phyloP scores from a whole-genome alignment of 2,888 invertebrate genomes.

The Sminthurides aquaticus region DNA sequence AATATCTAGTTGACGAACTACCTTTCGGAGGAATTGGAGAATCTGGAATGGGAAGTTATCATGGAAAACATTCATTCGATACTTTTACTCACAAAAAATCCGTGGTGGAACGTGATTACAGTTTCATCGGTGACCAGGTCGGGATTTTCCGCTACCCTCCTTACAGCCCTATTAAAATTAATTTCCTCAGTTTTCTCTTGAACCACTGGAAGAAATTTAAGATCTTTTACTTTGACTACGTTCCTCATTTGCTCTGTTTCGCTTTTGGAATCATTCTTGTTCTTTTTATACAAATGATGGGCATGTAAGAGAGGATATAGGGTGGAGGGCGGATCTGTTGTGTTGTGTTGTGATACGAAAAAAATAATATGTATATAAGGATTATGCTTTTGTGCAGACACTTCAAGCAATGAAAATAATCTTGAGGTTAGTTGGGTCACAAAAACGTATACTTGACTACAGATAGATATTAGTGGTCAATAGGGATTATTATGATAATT shows the following conservation, averaged over 20 bases:
- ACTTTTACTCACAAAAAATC: conserved; percentile 43
- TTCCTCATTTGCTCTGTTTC: conserved; percentile 28
- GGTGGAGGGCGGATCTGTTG: too few species aligned
- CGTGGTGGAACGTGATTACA: conserved; percentile 29
- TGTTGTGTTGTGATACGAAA: too few species aligned
- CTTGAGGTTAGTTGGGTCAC: too few species aligned
- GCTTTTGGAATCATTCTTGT: conserved; percentile 21
- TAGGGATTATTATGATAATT: too few species aligned
- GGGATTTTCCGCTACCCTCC: conserved; percentile 35
- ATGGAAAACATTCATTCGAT: conserved; percentile 51
- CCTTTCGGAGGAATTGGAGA: conserved; percentile 95
- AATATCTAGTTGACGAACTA: conserved; percentile 69
- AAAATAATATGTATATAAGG: too few species aligned
- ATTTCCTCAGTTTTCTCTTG: conserved; percentile 52
- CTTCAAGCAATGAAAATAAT: too few species aligned
- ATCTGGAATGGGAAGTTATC: conserved; percentile 52
- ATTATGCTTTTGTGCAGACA: too few species aligned
- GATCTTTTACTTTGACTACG: conserved; percentile 29
- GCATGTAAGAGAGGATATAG: too few species aligned
- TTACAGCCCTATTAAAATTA: conserved; percentile 32
- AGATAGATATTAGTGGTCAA: too few species aligned
- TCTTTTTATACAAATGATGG: conserved; percentile 2
- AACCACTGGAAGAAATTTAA: conserved; percentile 42
- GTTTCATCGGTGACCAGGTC: conserved; percentile 30
- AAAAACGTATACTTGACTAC: too few species aligned